Evolutionary conservation across 64 coral and sea anemone genomes (phyloP), one percentile per base, ranked within the genome.

Genomic region (Stichodactyla helianthus): DNA sequence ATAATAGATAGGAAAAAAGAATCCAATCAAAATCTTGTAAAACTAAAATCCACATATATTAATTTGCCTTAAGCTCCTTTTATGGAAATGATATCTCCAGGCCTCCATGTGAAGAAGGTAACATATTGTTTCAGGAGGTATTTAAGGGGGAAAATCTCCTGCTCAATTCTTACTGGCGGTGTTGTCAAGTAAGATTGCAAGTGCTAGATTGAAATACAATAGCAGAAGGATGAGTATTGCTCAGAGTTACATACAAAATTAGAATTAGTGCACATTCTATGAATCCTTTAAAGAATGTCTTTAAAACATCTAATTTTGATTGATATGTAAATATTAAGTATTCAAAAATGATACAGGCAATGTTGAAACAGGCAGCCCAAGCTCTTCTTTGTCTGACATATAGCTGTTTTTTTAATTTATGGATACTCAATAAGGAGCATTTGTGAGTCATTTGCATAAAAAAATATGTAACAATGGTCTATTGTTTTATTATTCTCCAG

Each of bases 1-100:
- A 44, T 44, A 44, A 44, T 44, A 44, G 4, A 44, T 44, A 44
- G 35, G 35, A 28, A 65, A 7, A 65, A 5, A 20, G 15, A 81
- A 51, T 28, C 78, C 78, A 81, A 81, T 81, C 50, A 81, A 53
- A 81, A 52, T 81, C 78, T 50, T 52, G 78, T 52, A 54, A 52
- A 79, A 52, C 12, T 81, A 18, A 81, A 81, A 81, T 81, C 16
- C 52, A 81, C 78, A 81, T 81, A 81, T 20, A 74, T 74, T 74
- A 74, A 74, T 74, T 74, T 74, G 68, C 14, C 78, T 20, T 52
- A 51, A 54, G 26, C 52, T 81, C 78, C 78, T 81, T 81, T 81
- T 81, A 81, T 81, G 78, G 78, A 12, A 51, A 81, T 51, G 52
- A 81, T 51, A 51, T 54, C 78, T 54, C 78, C 35, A 81, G 78